These are phyloP conservation scores for Arnoldichthys spilopterus DNA, from an alignment of 2,797 vertebrate species.

Conservation along the genomic window DNA sequence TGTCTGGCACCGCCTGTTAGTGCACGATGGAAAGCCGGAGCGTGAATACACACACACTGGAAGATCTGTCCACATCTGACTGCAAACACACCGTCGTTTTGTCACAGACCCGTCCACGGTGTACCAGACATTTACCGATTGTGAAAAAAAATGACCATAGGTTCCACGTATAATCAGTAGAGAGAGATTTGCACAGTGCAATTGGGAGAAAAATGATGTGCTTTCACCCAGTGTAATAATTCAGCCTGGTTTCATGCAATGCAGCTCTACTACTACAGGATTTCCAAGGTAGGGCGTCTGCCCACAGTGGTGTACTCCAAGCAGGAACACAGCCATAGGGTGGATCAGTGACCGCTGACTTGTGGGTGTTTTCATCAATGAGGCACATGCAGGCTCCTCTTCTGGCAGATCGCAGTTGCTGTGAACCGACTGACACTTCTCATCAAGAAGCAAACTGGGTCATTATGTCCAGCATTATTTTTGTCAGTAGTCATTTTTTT, in stretches of 20 bases:
- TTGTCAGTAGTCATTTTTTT: too few relatives aligned
- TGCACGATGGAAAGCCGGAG: not conserved
- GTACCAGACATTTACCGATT: not conserved
- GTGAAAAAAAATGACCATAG: too few relatives aligned
- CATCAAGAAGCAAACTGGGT: not conserved
- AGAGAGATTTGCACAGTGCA: not conserved
- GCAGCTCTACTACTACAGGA: not conserved
- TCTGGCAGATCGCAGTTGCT: not conserved
- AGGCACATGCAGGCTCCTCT: not conserved
- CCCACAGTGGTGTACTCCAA: not conserved
- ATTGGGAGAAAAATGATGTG: not conserved
- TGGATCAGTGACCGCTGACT: constrained; percentile 1
- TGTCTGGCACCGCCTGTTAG: constrained; percentile 19
- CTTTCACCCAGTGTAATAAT: not conserved
- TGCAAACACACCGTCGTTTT: not conserved
- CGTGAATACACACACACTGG: not conserved
- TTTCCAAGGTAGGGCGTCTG: not conserved
- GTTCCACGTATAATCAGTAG: too few relatives aligned
- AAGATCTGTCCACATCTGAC: too few relatives aligned
- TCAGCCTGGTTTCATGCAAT: not conserved
- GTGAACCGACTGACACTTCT: not conserved
- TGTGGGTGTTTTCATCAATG: not conserved
- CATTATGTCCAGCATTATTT: too few relatives aligned
- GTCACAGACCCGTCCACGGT: too few relatives aligned
- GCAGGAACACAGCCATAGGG: not conserved